Evolutionary conservation across 1,140 invertebrate genomes (phyloP).

Genomic region (Drosophila fuyamai): DNA sequence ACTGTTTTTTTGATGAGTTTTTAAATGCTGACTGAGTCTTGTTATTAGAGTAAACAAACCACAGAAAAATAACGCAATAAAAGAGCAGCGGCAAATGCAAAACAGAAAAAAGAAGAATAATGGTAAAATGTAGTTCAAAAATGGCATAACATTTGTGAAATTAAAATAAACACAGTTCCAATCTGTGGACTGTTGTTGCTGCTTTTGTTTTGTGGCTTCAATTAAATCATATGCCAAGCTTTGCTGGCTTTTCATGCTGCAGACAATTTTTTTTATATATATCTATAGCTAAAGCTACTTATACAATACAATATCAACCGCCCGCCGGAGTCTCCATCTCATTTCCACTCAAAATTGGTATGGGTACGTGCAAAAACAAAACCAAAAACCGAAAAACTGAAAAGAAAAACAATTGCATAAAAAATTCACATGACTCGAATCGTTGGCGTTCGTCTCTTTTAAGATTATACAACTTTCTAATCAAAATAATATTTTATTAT

Average conservation of each 20-base stretch:
- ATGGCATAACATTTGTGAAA: constrained; percentile 72
- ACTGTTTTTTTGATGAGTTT: constrained; percentile 61
- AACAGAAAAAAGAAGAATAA: constrained; percentile 32
- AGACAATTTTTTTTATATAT: constrained; percentile 56
- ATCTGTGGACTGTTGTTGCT: constrained; percentile 32
- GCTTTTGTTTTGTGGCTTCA: constrained; percentile 55
- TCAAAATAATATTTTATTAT: constrained; percentile 78
- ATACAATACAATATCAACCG: constrained; percentile 67
- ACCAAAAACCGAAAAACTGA: constrained; percentile 44
- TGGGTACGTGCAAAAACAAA: constrained; percentile 59
- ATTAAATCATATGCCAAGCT: constrained; percentile 72
- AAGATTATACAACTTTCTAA: constrained; percentile 81
- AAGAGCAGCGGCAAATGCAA: constrained; percentile 47
- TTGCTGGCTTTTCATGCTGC: constrained; percentile 53
- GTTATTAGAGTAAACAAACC: constrained; percentile 59
- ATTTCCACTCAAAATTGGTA: background rate
- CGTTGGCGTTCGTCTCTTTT: constrained; percentile 34
- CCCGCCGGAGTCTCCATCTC: constrained; percentile 5
- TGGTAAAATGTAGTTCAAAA: constrained; percentile 56
- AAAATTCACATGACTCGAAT: constrained; percentile 75
- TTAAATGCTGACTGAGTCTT: constrained; percentile 66
- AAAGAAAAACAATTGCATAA: constrained; percentile 80
- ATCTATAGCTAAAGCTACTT: constrained; percentile 47
- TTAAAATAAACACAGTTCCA: constrained; percentile 72
- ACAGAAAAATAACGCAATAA: constrained; percentile 48